phyloP scores from a whole-genome alignment of 2,888 invertebrate species.

The Macaria notata region DNA sequence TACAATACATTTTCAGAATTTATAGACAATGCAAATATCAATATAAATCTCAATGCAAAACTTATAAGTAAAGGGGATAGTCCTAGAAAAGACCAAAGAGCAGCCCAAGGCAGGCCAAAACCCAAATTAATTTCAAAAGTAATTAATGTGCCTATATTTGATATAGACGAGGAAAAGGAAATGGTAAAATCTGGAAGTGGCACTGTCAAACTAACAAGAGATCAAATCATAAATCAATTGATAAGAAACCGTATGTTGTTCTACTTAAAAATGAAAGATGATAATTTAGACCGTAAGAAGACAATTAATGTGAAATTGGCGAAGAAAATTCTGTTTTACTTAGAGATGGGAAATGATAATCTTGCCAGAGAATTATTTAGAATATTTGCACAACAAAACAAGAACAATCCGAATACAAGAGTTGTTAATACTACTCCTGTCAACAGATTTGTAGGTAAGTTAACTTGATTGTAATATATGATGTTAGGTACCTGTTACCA shows the following conservation, averaged over 20 bases:
- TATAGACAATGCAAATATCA: slow-evolving; percentile 45
- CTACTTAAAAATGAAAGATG: slow-evolving; percentile 55
- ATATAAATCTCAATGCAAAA: slow-evolving; percentile 49
- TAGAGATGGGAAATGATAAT: slow-evolving; percentile 54
- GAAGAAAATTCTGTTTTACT: slow-evolving; percentile 50
- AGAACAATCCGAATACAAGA: slow-evolving; percentile 14
- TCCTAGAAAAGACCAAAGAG: slow-evolving; percentile 19
- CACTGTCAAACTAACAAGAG: slow-evolving; percentile 50
- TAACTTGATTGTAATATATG: no score
- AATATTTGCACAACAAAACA: slow-evolving; percentile 47
- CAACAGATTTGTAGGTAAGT: no score
- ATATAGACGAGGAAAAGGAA: not conserved
- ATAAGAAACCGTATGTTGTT: slow-evolving; percentile 59
- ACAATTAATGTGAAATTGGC: slow-evolving; percentile 61
- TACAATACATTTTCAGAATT: slow-evolving; percentile 49
- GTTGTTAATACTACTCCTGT: no score
- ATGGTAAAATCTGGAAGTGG: not conserved
- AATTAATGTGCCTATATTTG: not conserved
- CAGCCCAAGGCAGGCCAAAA: not conserved
- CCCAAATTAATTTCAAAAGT: not conserved
- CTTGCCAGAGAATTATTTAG: slow-evolving; percentile 64
- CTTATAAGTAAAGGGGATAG: slow-evolving; percentile 42
- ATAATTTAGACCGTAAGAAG: slow-evolving; percentile 35
- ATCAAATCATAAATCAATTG: slow-evolving; percentile 61
- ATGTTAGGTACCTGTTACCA: no score